A percentile compares a stretch with the other conserved stretches of the same genome.
These are phyloP conservation scores for Gyrodactylus bullatarudis DNA, from an alignment of 1,140 invertebrate species.

Conservation along the genomic window DNA sequence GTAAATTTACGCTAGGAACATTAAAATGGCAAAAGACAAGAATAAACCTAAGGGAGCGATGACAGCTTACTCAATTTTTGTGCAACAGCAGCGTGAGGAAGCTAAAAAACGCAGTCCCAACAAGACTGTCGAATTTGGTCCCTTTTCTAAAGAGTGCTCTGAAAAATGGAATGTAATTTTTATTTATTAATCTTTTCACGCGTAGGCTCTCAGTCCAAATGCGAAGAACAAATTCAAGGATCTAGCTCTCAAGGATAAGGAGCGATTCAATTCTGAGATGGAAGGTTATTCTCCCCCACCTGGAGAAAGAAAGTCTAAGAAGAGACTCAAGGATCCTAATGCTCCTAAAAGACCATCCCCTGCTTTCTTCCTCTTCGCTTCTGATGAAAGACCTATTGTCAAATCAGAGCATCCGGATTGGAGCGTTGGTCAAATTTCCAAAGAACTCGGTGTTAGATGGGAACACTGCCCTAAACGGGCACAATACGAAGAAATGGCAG, in stretches of 20 bases:
- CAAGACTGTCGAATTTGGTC: constrained; percentile 83
- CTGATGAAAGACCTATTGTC: constrained; percentile 69
- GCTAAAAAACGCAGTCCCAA: constrained; percentile 97
- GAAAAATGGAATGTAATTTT: constrained; percentile 72
- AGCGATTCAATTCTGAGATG: constrained; percentile 77
- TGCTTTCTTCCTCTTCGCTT: constrained; percentile 96
- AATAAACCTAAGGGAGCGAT: constrained; percentile 58
- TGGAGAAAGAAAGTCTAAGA: constrained; percentile 32
- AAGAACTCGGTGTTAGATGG: constrained; percentile 79
- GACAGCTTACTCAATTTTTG: constrained; percentile 95
- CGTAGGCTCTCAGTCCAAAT: constrained; percentile 91
- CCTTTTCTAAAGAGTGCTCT: constrained; percentile 92
- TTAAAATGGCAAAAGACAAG: background rate
- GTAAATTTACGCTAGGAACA: background rate
- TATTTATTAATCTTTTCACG: too few relatives aligned
- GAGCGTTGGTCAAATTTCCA: constrained; percentile 79
- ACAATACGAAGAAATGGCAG: constrained; percentile 61
- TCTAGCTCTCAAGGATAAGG: constrained; percentile 65
- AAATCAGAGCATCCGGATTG: constrained; percentile 66
- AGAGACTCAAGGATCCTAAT: constrained; percentile 78
- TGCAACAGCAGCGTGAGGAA: constrained; percentile 72
- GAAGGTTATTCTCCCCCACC: constrained; percentile 51
- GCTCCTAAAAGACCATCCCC: constrained; percentile 90
- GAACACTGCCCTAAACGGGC: constrained; percentile 44
- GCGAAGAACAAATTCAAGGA: constrained; percentile 94